Conservation (phyloP, 2,888 invertebrate genomes). For the Eumacrocentrus americanus region DNA sequence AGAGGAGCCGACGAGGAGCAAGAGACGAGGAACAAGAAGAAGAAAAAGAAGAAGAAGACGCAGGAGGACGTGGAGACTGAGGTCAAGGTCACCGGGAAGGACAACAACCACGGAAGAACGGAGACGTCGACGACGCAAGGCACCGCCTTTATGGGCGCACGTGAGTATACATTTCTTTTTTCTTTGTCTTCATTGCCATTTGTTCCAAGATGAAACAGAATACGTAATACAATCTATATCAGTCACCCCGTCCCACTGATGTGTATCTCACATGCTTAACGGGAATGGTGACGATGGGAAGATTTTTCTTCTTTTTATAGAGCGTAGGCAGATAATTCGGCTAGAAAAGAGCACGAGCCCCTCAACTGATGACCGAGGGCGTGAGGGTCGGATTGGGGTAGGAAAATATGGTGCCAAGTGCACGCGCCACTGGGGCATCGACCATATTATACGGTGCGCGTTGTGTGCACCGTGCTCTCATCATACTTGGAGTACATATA, state of each 20-base stretch:
- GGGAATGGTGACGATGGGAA: too few species aligned
- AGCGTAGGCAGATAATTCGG: not conserved
- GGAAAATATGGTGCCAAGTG: conserved; percentile 54
- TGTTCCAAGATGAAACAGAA: too few species aligned
- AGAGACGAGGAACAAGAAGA: conserved; percentile 25
- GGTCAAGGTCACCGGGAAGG: conserved; percentile 41
- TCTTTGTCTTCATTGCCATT: conserved; percentile 2
- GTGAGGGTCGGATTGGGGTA: conserved; percentile 36
- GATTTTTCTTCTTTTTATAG: not conserved
- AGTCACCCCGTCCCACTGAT: too few species aligned
- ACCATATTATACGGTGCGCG: conserved; percentile 36
- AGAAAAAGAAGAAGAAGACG: conserved; percentile 32
- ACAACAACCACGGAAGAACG: conserved; percentile 34
- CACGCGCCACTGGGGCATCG: conserved; percentile 52
- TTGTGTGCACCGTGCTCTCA: conserved; percentile 4
- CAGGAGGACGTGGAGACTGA: conserved; percentile 35
- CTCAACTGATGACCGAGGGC: not conserved
- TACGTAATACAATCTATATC: too few species aligned
- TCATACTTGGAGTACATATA: not conserved
- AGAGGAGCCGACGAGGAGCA: conserved; percentile 20
- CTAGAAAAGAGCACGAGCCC: not conserved
- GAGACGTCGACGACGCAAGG: conserved; percentile 42
- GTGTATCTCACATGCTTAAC: too few species aligned
- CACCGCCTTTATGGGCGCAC: conserved; percentile 56
- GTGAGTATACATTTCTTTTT: conserved; percentile 44